Evolutionary conservation across 2,888 invertebrate genomes (phyloP).

Genomic region (Tiphia femorata): DNA sequence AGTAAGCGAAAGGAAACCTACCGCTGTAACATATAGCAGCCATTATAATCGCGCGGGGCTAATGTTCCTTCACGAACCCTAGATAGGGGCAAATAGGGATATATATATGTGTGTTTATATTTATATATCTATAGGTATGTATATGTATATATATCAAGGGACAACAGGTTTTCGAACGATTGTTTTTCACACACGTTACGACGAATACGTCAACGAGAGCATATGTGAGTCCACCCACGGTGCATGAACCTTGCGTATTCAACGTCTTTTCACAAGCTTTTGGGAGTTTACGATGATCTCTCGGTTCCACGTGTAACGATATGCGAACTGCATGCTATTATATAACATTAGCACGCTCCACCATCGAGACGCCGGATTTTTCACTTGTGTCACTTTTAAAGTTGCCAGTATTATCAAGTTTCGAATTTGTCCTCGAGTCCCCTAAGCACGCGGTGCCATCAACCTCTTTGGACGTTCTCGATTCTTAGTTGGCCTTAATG

Average conservation of each 20-base stretch:
- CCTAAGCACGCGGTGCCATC: not conserved
- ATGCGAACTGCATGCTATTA: constrained; percentile 81
- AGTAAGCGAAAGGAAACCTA: constrained; percentile 49
- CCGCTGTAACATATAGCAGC: constrained; percentile 64
- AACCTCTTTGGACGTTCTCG: not conserved
- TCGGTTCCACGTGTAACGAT: constrained; percentile 92
- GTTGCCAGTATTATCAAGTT: constrained; percentile 51
- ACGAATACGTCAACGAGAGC: constrained; percentile 4
- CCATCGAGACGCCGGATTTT: constrained; percentile 63
- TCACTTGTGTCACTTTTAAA: constrained; percentile 51
- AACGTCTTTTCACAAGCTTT: constrained; percentile 93
- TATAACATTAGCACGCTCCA: constrained; percentile 68
- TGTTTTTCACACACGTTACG: not conserved
- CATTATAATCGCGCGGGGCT: constrained; percentile 50
- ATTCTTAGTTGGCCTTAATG: not conserved
- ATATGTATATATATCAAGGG: not conserved
- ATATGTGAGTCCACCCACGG: constrained; percentile 16
- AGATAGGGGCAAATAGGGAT: not conserved
- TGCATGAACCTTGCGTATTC: constrained; percentile 64
- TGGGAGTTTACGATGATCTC: constrained; percentile 94
- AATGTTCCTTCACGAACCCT: constrained; percentile 20
- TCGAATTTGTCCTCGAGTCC: not conserved
- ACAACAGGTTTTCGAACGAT: not conserved
- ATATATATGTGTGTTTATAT: constrained; percentile 14
- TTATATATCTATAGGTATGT: not conserved